These are phyloP conservation scores for Orius laevigatus DNA, from an alignment of 1,140 invertebrate species.

Conservation along the genomic window DNA sequence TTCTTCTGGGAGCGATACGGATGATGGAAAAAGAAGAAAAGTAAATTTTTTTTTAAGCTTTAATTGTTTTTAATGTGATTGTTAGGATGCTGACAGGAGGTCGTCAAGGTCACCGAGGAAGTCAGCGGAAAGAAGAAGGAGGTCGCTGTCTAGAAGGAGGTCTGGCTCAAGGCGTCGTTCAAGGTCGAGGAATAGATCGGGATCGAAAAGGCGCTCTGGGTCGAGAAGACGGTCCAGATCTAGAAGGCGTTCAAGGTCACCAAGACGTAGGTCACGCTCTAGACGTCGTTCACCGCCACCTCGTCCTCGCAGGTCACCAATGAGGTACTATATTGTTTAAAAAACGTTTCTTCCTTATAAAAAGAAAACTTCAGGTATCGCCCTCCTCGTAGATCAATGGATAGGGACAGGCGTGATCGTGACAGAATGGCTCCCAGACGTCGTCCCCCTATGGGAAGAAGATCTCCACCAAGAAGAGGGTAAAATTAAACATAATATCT, in stretches of 20 bases:
- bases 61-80: slow-evolving; percentile 8
- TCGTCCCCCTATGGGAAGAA: not conserved
- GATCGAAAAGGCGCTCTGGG: slow-evolving; percentile 30
- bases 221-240: slow-evolving; percentile 30
- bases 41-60: slow-evolving; percentile 9
- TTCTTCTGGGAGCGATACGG: slow-evolving; percentile 42
- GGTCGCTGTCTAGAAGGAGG: not conserved
- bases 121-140: not conserved
- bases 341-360: not conserved
- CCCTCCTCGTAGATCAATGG: slow-evolving; percentile 17
- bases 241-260: slow-evolving; percentile 28
- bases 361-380: slow-evolving; percentile 23
- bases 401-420: slow-evolving; percentile 20
- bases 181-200: slow-evolving; percentile 28
- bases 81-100: slow-evolving; percentile 1
- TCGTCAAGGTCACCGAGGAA: not conserved
- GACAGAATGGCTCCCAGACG: slow-evolving; percentile 12
- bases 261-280: slow-evolving; percentile 17
- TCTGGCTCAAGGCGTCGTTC: slow-evolving; percentile 20
- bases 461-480: slow-evolving; percentile 16
- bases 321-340: slow-evolving; percentile 12
- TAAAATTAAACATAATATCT: slow-evolving; percentile 7
- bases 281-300: slow-evolving; percentile 6
- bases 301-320: not conserved
- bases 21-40: slow-evolving; percentile 20